Base-by-base conservation (phyloP, 2,888 invertebrate genomes). In the Eilema sororculum region DNA sequence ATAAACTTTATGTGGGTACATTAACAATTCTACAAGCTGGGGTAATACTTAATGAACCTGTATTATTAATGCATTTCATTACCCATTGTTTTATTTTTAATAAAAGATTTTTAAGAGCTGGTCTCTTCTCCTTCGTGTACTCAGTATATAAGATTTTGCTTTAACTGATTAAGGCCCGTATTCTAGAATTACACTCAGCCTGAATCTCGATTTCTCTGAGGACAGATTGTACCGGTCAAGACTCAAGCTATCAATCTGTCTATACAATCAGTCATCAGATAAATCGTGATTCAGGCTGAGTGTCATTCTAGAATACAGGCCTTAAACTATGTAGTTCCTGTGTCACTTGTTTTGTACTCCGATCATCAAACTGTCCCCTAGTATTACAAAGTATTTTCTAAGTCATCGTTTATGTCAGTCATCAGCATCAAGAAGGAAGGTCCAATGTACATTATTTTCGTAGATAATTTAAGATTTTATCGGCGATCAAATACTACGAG, bases 61-160 rank as follows among this genome's bases (percentile, higher is more conserved):
- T 93, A 90, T 90, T 91, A 90, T 84, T 87, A 90, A 89, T 93
- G 93, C 93, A 93, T 93, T 93, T 93, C 90, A 90, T 87, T 85
- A 86, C 86, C 87, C 90, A 88, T 92, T 84, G 87, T 84, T 82
- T 78, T 84, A 81, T 82, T 85, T 86, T 84, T 84, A 84, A 88
- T 86, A 84, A 82, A 86, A 86, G 86, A 83, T 89, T 84, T 87
- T 89, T 89, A 90, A 82, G 95, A 95, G 95, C 95, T 94, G 95
- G 95, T 93, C 95, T 95, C 95, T 91, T 86, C 86, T 89, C 81
- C 89, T 89, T 90, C 89, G 88, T 91, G 93, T 94, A 93, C 94
- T 94, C 93, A 92, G 91, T 93, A 89, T 89, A 91, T 37, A 37
- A 41, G 41, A 91, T 92, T 91, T 87, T 85, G 84, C 84, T 87